phyloP scores from a whole-genome alignment of 2,797 vertebrate genomes.

The Oryzias sinensis region DNA sequence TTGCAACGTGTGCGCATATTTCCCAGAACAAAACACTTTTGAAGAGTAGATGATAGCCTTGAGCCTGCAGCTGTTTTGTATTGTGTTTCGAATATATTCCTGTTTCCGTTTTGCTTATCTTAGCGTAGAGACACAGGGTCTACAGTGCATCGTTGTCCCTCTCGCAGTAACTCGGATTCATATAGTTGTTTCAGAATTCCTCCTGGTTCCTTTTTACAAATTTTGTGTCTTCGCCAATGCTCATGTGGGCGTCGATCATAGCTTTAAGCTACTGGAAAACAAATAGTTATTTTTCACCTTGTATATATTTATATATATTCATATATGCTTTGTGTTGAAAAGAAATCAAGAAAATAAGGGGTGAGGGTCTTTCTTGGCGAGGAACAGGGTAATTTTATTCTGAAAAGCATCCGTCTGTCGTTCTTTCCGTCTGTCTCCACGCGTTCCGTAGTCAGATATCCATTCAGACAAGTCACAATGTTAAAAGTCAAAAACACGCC shows the following conservation, averaged over 20 bases:
- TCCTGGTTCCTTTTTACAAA: slow-evolving; percentile 41
- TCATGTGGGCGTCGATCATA: slow-evolving; percentile 71
- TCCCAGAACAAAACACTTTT: slow-evolving; percentile 70
- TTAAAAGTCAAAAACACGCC: slow-evolving; percentile 49
- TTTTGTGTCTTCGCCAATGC: slow-evolving; percentile 46
- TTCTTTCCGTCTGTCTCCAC: slow-evolving; percentile 60
- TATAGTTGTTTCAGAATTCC: slow-evolving; percentile 60
- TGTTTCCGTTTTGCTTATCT: slow-evolving; percentile 75
- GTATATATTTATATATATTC: slow-evolving; percentile 61
- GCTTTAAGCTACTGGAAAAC: slow-evolving; percentile 62
- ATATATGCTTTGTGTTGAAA: slow-evolving; percentile 61
- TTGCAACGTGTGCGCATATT: slow-evolving; percentile 69
- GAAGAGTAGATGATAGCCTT: slow-evolving; percentile 71
- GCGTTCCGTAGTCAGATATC: slow-evolving; percentile 52
- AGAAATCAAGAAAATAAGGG: slow-evolving; percentile 59
- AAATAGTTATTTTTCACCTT: slow-evolving; percentile 64
- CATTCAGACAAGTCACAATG: slow-evolving; percentile 58
- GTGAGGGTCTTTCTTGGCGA: slow-evolving; percentile 51
- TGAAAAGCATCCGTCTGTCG: slow-evolving; percentile 60
- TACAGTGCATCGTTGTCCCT: slow-evolving; percentile 71
- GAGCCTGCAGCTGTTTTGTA: slow-evolving; percentile 74
- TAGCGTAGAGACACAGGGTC: slow-evolving; percentile 76
- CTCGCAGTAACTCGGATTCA: slow-evolving; percentile 73
- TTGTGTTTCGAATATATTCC: slow-evolving; percentile 74
- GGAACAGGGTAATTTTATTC: slow-evolving; percentile 64